Conservation (phyloP, 2,888 invertebrate species). For the Lasioglossum zephyrum region DNA sequence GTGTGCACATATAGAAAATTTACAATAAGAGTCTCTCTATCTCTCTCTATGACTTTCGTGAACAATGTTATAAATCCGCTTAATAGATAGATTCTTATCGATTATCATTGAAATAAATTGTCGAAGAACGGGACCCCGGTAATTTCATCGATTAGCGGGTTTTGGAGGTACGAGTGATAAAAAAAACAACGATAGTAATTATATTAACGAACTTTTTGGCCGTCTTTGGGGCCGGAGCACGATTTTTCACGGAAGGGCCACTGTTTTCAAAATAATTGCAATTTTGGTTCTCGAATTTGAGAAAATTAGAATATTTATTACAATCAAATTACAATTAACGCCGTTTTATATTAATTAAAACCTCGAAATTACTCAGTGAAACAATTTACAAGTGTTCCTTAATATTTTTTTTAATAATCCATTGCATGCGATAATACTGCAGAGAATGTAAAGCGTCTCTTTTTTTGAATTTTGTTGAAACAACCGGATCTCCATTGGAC, state of each 20-base stretch:
- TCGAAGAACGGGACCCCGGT: not conserved
- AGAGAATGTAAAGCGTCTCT: no score
- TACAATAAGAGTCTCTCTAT: conserved; percentile 15
- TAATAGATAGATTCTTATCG: conserved; percentile 22
- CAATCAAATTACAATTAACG: no score
- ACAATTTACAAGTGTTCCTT: no score
- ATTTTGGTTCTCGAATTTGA: no score
- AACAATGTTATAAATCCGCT: conserved; percentile 20
- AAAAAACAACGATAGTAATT: conserved; percentile 43
- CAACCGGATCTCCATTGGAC: not conserved
- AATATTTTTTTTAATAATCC: no score
- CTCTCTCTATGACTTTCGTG: conserved; percentile 17
- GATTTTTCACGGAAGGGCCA: not conserved
- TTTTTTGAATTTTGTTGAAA: not conserved
- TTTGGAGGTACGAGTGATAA: conserved; percentile 51
- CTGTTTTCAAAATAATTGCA: not conserved
- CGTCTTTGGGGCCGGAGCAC: not conserved
- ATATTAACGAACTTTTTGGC: conserved; percentile 13
- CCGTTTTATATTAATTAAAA: no score
- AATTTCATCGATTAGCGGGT: not conserved
- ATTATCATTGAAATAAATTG: conserved; percentile 37
- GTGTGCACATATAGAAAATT: conserved; percentile 47
- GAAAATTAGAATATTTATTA: no score
- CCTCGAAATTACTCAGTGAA: no score
- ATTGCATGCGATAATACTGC: not conserved